phyloP scores from a whole-genome alignment of 2,113 vertebrate genomes.

The Takifugu flavidus region DNA sequence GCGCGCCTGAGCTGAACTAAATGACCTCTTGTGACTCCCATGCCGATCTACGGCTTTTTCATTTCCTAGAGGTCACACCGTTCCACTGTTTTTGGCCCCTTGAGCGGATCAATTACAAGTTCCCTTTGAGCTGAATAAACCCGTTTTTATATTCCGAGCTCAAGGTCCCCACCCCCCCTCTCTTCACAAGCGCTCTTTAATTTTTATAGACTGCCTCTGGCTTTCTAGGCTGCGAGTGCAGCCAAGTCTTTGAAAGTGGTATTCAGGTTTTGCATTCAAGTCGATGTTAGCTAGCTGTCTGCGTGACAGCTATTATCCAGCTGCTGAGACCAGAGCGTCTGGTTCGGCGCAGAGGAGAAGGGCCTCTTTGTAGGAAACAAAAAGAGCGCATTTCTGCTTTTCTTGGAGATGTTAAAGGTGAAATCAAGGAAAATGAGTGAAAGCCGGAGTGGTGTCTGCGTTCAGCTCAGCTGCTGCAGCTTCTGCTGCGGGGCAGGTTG shows the following conservation, averaged over 20 bases:
- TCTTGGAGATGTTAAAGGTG: not conserved
- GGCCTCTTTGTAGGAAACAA: conserved; percentile 27
- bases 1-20: conserved; percentile 21
- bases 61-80: conserved; percentile 35
- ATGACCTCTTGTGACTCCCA: conserved; percentile 23
- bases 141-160: conserved; percentile 21
- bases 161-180: not conserved
- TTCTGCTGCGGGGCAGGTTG: conserved; percentile 29
- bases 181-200: conserved; percentile 43
- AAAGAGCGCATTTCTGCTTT: not conserved
- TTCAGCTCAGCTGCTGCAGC: no score
- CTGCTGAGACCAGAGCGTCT: conserved; percentile 31
- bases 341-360: conserved; percentile 20
- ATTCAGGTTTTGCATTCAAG: conserved; percentile 51
- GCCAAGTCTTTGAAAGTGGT: conserved; percentile 51
- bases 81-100: conserved; percentile 10
- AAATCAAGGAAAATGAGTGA: no score
- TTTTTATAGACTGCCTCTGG: conserved; percentile 52
- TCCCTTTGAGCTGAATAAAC: conserved; percentile 31
- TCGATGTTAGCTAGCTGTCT: conserved; percentile 45
- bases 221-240: conserved; percentile 32
- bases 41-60: conserved; percentile 20
- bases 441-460: no score
- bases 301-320: conserved; percentile 50
- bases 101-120: conserved; percentile 40